Evolutionary conservation across 2,797 vertebrate species (phyloP), one percentile per base, ranked within the genome.

Genomic region (Artibeus jamaicensis): DNA sequence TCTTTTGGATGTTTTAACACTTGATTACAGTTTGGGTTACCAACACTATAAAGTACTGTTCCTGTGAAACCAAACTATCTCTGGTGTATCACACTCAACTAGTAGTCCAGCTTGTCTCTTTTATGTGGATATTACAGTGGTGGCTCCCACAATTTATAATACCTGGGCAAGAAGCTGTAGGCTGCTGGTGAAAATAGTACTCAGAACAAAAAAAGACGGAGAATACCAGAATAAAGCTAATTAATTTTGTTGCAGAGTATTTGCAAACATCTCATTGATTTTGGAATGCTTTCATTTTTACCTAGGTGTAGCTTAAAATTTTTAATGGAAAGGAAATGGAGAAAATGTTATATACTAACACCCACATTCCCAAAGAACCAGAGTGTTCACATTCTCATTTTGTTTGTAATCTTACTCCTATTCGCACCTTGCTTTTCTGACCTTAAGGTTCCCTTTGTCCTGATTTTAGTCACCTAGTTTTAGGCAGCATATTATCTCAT

Each of bases 251-350:
- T 92, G 11, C n/a, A 94, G 37, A 93, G 22, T 78, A 71, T 91
- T 94, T 93, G 32, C 19, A 89, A 68, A 89, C 3, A 91, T 37
- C 37, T 44, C 37, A 48, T 0, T 91, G 53, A 44, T 26, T 93
- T 81, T 77, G 71, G n/a, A 68, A 93, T 85, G 26, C 29, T 73
- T 97, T 94, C 24, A 19, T 74, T 91, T 95, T 93, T 84, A 88
- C 14, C 37, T 34, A 7, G 29, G 26, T 50, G 11, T 88, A 94
- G 29, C 18, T 95, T 67, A 93, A 6, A 94, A 86, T 74, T 93
- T 95, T 77, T 89, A 93, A 65, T n/a, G 18, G 74, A 18, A 37
- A 89, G 71, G 42, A 53, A 94, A 92, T 21, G 34, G 71, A 84
- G 37, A 91, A 93, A 96, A 86, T 0, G 3, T 82, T 86, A 83